Conservation (phyloP, 2,797 vertebrate genomes). For the Sphaeramia orbicularis region DNA sequence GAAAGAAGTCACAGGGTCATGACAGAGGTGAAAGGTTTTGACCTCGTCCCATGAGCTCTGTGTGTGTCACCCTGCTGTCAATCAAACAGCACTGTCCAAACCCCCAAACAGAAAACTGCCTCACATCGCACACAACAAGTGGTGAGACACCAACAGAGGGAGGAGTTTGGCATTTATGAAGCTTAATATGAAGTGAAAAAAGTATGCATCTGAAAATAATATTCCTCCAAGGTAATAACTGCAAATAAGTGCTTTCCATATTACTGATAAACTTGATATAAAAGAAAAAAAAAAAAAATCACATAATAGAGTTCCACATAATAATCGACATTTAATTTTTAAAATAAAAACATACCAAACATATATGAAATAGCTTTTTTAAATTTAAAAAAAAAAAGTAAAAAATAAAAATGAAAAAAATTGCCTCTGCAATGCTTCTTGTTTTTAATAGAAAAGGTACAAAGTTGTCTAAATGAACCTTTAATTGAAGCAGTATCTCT, state of each 20-base stretch:
- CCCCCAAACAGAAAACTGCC: constrained; percentile 34
- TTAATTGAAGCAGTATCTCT: not conserved
- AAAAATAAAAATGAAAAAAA: too few relatives aligned
- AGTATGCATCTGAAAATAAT: constrained; percentile 10
- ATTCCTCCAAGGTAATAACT: not conserved
- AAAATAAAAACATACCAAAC: too few relatives aligned
- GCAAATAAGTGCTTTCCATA: constrained; percentile 9
- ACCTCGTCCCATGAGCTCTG: constrained; percentile 64
- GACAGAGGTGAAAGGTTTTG: constrained; percentile 65
- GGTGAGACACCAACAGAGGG: not conserved
- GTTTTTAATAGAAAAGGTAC: not conserved
- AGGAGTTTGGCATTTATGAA: constrained; percentile 1
- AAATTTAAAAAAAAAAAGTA: too few relatives aligned
- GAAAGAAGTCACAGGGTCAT: constrained; percentile 63
- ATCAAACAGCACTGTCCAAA: constrained; percentile 58
- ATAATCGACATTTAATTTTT: too few relatives aligned
- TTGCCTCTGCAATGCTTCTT: not conserved
- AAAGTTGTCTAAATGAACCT: not conserved
- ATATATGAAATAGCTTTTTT: too few relatives aligned
- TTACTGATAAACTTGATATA: not conserved
- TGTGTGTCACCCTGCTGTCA: constrained; percentile 70
- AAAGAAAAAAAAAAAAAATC: too few relatives aligned
- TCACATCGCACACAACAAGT: constrained; percentile 12
- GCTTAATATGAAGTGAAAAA: constrained; percentile 9
- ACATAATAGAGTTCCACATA: too few relatives aligned